Percentiles rank a stretch among this genome's conserved stretches.
Conservation (phyloP, 2,113 vertebrate genomes). For the Daboia siamensis region DNA sequence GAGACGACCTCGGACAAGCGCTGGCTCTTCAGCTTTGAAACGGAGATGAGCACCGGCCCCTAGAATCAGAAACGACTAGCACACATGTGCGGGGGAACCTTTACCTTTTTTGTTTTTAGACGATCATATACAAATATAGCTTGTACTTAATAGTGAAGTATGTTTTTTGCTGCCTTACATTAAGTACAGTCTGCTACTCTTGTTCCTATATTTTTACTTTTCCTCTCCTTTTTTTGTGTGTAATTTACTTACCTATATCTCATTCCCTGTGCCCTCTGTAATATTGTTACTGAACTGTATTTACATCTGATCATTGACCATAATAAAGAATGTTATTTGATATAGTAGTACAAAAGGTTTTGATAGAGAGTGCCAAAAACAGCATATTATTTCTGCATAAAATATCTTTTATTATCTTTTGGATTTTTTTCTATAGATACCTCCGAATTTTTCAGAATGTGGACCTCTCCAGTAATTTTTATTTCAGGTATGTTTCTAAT, state of each 20-base stretch:
- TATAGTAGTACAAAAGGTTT: not conserved
- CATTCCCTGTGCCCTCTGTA: not conserved
- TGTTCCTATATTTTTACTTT: not conserved
- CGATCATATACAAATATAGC: not conserved
- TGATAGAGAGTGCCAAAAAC: not conserved
- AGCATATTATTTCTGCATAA: not conserved
- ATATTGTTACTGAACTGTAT: not conserved
- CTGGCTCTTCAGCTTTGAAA: too few relatives aligned
- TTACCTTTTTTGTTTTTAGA: not conserved
- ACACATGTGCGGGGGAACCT: too few relatives aligned
- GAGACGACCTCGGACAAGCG: too few relatives aligned
- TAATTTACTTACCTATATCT: not conserved
- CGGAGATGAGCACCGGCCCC: too few relatives aligned
- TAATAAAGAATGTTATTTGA: not conserved
- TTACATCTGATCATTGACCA: not conserved
- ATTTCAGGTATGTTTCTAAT: slow-evolving; percentile 85
- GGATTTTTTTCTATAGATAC: slow-evolving; percentile 74
- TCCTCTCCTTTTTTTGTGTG: not conserved
- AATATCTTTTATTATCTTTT: slow-evolving; percentile 11
- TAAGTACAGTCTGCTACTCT: not conserved
- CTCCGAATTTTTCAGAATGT: slow-evolving; percentile 97
- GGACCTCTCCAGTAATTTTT: slow-evolving; percentile 98
- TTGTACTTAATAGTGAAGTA: not conserved
- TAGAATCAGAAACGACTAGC: too few relatives aligned
- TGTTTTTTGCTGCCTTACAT: not conserved